Evolutionary conservation across 2,113 vertebrate species (phyloP), one percentile per base, ranked within the genome.

Genomic region (Gorsachius goisagi): DNA sequence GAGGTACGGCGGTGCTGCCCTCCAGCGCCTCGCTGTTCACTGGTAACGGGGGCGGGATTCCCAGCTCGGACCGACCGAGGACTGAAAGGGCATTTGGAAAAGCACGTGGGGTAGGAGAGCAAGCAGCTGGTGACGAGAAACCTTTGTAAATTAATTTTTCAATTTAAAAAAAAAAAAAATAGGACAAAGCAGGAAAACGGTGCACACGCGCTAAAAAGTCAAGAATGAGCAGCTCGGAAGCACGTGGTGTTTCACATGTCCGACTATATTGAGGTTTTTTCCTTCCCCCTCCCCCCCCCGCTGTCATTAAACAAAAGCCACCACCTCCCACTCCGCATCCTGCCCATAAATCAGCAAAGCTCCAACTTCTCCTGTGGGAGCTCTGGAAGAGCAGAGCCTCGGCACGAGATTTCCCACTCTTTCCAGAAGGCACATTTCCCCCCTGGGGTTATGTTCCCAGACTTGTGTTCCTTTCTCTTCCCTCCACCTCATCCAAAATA

Each of bases 241-340:
- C 66, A 14, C 16, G 1, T 0, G 0, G 37, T 4, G 5, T 10
- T 45, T 66, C 75, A 58, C 16, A 12, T 2, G 15, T 9, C 4
- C 26, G 39, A 50, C 18, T 0, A 20, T 0, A 22, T 6, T 44
- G 2, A 18, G 47, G 16, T 62, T 55, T 53, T 13, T 11, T 53
- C 4, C 14, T 10, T 14, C 12, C 32, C 4, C 6, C 35, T 19
- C 39, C 41, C 41, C 9, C 39, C 27, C 62, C 28, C 9, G 4
- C 30, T 12, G 37, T 7, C 55, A 17, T 33, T 14, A 44, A 62
- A 23, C 52, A 41, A 26, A 55, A 49, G 37, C 8, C n/a, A 7
- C n/a, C 5, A 11, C 6, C 9, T 27, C 55, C 67, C 39, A n/a
- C 27, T 21, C 55, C 4, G 1, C 71, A 2, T 11, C 87, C 53